These are phyloP conservation scores for Rosalia funebris DNA, from an alignment of 2,888 invertebrate species.

Conservation along the genomic window DNA sequence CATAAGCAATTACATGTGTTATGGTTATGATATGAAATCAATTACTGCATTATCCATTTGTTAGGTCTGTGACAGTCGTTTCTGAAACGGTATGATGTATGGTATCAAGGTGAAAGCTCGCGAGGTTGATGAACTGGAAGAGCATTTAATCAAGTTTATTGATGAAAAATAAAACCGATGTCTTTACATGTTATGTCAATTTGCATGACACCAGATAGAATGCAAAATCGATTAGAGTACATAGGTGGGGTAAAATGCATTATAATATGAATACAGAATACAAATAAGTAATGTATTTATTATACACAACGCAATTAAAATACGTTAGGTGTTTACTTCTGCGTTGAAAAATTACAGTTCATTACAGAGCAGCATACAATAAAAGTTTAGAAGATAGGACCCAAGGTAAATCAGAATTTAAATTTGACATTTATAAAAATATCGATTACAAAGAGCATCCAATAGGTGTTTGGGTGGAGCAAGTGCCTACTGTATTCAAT, in stretches of 20 bases:
- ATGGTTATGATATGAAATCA: not conserved
- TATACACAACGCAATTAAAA: too few relatives aligned
- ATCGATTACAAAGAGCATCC: too few relatives aligned
- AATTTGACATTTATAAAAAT: too few relatives aligned
- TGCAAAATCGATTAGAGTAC: not conserved
- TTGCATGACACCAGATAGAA: not conserved
- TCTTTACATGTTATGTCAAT: not conserved
- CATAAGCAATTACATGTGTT: conserved; percentile 2
- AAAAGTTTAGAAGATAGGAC: too few relatives aligned
- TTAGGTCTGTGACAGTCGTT: conserved; percentile 2
- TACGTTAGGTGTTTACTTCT: too few relatives aligned
- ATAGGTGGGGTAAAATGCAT: not conserved
- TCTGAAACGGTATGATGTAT: conserved; percentile 14
- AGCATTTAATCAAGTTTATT: conserved; percentile 6
- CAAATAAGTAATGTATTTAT: too few relatives aligned
- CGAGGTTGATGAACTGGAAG: conserved; percentile 11
- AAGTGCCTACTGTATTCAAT: too few relatives aligned
- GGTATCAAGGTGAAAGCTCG: conserved; percentile 17
- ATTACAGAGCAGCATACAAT: too few relatives aligned
- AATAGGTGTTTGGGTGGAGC: too few relatives aligned
- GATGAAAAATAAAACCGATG: not conserved
- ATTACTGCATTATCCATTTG: conserved; percentile 12
- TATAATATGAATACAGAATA: too few relatives aligned
- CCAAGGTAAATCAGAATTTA: too few relatives aligned
- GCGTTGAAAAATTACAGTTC: too few relatives aligned